Evolutionary conservation across 2,797 vertebrate genomes (phyloP).

Genomic region (Anguilla marmorata): DNA sequence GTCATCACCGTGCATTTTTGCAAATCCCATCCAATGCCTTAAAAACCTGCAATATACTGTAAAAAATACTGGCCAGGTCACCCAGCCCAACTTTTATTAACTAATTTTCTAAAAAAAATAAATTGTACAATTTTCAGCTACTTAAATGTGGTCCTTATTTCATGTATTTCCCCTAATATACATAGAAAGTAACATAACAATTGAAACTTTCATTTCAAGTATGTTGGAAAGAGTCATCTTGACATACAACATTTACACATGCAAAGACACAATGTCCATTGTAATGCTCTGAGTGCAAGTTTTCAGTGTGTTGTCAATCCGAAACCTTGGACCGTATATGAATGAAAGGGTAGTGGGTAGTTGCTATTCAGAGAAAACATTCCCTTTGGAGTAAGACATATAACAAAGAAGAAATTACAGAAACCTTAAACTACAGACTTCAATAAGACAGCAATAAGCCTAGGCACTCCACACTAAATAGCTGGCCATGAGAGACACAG

Average conservation of each 20-base stretch:
- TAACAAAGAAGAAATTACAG: not conserved
- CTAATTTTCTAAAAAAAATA: not conserved
- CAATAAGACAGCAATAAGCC: not conserved
- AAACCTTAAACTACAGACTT: constrained; percentile 3
- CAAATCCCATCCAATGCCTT: not conserved
- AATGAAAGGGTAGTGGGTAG: constrained; percentile 21
- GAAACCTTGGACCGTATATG: not conserved
- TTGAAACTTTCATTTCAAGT: not conserved
- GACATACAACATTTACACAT: not conserved
- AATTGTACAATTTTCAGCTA: not conserved
- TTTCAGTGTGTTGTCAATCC: not conserved
- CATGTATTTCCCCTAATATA: not conserved
- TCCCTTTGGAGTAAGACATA: constrained; percentile 11
- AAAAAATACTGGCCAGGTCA: not conserved
- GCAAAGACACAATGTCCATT: not conserved
- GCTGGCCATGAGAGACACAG: not conserved
- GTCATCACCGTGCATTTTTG: not conserved
- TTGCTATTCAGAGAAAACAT: too few relatives aligned
- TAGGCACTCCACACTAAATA: not conserved
- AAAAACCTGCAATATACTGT: not conserved
- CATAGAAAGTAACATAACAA: not conserved
- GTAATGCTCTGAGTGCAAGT: not conserved
- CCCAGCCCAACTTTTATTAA: not conserved
- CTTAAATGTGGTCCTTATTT: not conserved
- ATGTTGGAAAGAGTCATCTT: not conserved